Evolutionary conservation across 2,888 invertebrate genomes (phyloP).

Genomic region (Drosophila merina): DNA sequence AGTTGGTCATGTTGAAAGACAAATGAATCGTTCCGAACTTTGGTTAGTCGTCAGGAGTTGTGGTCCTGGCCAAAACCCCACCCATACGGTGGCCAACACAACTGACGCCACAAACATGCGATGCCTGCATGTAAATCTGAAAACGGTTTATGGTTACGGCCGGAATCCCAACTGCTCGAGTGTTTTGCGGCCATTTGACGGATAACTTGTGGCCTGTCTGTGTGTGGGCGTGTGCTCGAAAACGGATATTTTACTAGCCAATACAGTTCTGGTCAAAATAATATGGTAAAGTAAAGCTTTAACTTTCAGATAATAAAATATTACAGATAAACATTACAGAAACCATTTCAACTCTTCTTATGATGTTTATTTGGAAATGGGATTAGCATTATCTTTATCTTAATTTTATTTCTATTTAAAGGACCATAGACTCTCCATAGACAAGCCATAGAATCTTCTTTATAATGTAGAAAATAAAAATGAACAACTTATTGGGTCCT

Average conservation of each 20-base stretch:
- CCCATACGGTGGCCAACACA: slow-evolving; percentile 31
- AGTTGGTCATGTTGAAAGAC: slow-evolving; percentile 57
- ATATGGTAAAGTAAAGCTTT: not conserved
- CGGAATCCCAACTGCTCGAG: slow-evolving; percentile 70
- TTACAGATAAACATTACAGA: too few species aligned
- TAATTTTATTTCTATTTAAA: not conserved
- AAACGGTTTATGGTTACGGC: slow-evolving; percentile 77
- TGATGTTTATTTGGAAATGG: too few species aligned
- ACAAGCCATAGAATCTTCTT: not conserved
- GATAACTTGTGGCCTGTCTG: slow-evolving; percentile 72
- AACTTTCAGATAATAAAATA: too few species aligned
- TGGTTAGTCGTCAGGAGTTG: not conserved
- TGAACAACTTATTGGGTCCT: not conserved
- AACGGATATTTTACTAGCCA: not conserved
- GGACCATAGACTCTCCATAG: not conserved
- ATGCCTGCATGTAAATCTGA: slow-evolving; percentile 71
- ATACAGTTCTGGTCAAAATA: slow-evolving; percentile 2
- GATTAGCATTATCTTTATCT: too few species aligned
- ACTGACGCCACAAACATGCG: slow-evolving; percentile 58
- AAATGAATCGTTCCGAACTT: slow-evolving; percentile 64
- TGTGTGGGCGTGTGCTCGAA: slow-evolving; percentile 11
- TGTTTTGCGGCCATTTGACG: slow-evolving; percentile 69
- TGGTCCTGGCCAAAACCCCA: slow-evolving; percentile 10
- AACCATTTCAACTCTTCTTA: too few species aligned
- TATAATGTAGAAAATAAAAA: not conserved